These are phyloP conservation scores for Erebia epiphron DNA, from an alignment of 2,888 invertebrate genomes.

Conservation along the genomic window DNA sequence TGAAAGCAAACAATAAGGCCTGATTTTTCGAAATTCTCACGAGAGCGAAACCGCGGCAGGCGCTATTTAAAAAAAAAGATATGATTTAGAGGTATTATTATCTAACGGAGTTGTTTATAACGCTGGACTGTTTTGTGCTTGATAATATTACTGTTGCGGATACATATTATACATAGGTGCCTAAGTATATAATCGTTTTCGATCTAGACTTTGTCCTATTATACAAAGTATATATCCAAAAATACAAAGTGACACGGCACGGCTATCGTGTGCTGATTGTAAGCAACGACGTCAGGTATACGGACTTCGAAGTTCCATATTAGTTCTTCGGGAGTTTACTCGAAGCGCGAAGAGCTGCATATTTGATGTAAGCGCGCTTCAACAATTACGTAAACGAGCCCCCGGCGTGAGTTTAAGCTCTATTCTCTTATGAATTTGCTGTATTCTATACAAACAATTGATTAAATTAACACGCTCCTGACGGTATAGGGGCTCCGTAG, in stretches of 20 bases:
- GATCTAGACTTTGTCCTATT: background rate
- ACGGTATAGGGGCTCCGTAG: background rate
- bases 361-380: conserved; percentile 71
- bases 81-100: no score
- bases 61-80: no score
- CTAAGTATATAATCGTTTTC: no score
- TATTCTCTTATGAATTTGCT: conserved; percentile 26
- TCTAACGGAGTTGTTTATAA: no score
- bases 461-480: conserved; percentile 2
- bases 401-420: conserved; percentile 53
- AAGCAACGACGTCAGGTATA: conserved; percentile 51
- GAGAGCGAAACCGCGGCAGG: no score
- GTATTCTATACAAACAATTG: conserved; percentile 9
- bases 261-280: conserved; percentile 29
- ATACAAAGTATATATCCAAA: no score
- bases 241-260: conserved; percentile 33
- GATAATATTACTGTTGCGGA: no score
- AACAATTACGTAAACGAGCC: conserved; percentile 67
- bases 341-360: conserved; percentile 61
- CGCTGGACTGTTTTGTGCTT: no score
- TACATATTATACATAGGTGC: no score
- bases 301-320: conserved; percentile 54
- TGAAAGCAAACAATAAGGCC: no score
- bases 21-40: no score
- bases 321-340: conserved; percentile 47